Conservation (phyloP, 2,888 invertebrate species). For the Amphimallon solstitiale region DNA sequence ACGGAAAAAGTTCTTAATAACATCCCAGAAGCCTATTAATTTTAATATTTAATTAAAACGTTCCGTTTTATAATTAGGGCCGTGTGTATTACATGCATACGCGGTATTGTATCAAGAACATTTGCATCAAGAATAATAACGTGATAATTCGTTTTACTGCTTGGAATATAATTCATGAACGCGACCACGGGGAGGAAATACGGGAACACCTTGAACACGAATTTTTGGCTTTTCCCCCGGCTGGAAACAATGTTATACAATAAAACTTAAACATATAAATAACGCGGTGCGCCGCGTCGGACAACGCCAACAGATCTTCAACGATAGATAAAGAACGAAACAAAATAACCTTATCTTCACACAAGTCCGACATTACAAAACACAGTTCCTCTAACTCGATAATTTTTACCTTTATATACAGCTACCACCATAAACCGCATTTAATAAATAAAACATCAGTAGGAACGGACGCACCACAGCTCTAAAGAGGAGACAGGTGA, state of each 20-base stretch:
- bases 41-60: no score
- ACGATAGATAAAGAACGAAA: no score
- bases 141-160: constrained; percentile 14
- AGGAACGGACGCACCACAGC: neutral
- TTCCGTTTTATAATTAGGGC: no score
- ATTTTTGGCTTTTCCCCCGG: neutral
- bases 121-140: constrained; percentile 5
- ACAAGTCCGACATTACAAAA: no score
- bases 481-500: neutral
- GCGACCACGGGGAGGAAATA: no score
- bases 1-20: no score
- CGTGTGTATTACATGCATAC: no score
- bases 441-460: constrained; percentile 25
- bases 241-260: constrained; percentile 7
- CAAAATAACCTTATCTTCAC: no score
- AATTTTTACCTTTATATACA: constrained; percentile 5
- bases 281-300: neutral
- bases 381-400: neutral
- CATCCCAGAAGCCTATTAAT: no score
- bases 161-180: neutral
- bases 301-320: neutral
- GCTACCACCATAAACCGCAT: constrained; percentile 11
- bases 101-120: neutral
- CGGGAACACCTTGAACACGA: constrained; percentile 5
- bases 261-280: constrained; percentile 9